These are phyloP conservation scores for Eurytoma adleriae DNA, from an alignment of 2,888 invertebrate species.

Conservation along the genomic window DNA sequence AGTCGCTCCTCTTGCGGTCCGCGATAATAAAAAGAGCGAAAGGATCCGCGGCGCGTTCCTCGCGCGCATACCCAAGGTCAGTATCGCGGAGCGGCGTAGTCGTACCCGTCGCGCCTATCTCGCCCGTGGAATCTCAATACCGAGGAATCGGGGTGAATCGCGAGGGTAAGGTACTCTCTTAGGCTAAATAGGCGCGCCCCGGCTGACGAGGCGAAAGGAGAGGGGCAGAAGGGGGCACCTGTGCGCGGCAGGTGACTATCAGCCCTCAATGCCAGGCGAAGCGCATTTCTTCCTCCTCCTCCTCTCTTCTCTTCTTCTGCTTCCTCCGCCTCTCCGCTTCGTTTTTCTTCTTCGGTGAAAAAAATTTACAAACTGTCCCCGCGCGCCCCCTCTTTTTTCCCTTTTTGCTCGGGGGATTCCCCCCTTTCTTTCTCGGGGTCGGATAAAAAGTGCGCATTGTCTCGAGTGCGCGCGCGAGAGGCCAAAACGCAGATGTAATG, in stretches of 20 bases:
- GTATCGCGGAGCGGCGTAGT: background rate
- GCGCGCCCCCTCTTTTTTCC: background rate
- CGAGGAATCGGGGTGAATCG: background rate
- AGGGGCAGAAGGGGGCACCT: constrained; percentile 44
- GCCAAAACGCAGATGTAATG: background rate
- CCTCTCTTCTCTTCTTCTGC: background rate
- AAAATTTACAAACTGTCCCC: background rate
- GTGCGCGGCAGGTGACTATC: constrained; percentile 52
- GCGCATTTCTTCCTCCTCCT: background rate
- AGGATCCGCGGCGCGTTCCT: background rate
- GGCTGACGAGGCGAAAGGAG: constrained; percentile 4
- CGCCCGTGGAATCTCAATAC: constrained; percentile 2
- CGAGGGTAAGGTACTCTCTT: constrained; percentile 1
- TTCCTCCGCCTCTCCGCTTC: background rate
- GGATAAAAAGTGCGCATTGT: background rate
- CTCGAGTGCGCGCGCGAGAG: background rate
- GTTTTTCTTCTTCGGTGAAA: background rate
- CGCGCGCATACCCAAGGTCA: constrained; percentile 29
- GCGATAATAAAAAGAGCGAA: background rate
- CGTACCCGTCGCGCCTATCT: background rate
- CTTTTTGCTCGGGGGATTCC: background rate
- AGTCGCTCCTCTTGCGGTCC: too few relatives aligned
- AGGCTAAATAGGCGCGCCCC: constrained; percentile 16
- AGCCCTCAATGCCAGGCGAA: constrained; percentile 38
- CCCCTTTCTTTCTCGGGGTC: background rate